A percentile compares a stretch with the other conserved stretches of the same genome.
Evolutionary conservation across 2,888 invertebrate genomes (phyloP).

Genomic region (Oscheius sp.): DNA sequence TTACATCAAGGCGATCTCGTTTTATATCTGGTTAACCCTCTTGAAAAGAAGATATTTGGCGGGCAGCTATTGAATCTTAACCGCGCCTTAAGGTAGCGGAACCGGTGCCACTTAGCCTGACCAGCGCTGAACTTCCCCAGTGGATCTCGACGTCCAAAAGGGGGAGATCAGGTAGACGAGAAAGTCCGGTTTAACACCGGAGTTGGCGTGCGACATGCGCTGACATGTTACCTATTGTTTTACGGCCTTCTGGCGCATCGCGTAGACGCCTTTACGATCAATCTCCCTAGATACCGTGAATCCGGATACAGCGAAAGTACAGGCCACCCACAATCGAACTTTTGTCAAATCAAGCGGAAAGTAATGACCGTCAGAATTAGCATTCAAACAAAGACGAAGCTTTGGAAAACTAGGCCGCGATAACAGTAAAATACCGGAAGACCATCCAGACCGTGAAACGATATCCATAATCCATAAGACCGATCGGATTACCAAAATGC

Average conservation of each 20-base stretch:
- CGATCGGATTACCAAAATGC: conserved; percentile 12
- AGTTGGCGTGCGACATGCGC: conserved; percentile 14
- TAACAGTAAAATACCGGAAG: neutral
- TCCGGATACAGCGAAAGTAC: neutral
- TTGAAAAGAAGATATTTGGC: neutral
- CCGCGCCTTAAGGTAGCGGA: conserved; percentile 6
- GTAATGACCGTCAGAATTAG: neutral
- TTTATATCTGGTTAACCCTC: too few relatives aligned
- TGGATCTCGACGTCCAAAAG: conserved; percentile 5
- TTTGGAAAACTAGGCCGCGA: neutral
- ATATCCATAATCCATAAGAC: neutral
- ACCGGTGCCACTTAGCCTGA: conserved; percentile 21
- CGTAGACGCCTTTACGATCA: neutral
- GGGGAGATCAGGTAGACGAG: conserved; percentile 6
- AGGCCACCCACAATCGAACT: neutral
- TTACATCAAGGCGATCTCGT: neutral
- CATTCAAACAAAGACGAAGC: neutral
- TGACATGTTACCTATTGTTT: conserved; percentile 28
- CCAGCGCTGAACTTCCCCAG: conserved; percentile 6
- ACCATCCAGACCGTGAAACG: neutral
- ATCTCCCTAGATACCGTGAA: conserved; percentile 6
- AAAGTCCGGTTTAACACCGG: conserved; percentile 25
- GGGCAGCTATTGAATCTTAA: conserved; percentile 2
- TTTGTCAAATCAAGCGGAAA: conserved; percentile 11
- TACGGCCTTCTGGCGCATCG: conserved; percentile 14